Conservation (phyloP, 2,888 invertebrate species). For the Harpagoxenus sublaevis region DNA sequence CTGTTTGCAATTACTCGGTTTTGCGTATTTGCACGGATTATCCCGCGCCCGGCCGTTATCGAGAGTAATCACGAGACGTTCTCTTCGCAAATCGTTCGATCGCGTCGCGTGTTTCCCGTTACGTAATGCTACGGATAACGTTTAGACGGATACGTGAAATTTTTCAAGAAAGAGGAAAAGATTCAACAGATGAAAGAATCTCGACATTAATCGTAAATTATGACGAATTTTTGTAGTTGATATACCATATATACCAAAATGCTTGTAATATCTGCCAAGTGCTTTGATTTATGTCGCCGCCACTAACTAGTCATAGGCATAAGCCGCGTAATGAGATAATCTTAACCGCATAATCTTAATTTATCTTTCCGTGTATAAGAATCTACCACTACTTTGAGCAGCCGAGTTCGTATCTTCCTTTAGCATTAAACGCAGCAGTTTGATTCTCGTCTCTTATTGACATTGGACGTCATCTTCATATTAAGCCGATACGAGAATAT, state of each 20-base stretch:
- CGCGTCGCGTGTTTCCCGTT: slow-evolving; percentile 46
- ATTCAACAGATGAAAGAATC: neutral
- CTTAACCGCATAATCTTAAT: slow-evolving; percentile 2
- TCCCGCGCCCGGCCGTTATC: slow-evolving; percentile 71
- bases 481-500: neutral
- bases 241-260: neutral
- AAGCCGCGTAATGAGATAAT: slow-evolving; percentile 44
- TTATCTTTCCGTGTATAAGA: slow-evolving; percentile 15
- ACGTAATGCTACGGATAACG: slow-evolving; percentile 12
- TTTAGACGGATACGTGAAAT: slow-evolving; percentile 17
- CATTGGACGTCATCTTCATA: neutral
- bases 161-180: slow-evolving; percentile 8
- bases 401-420: neutral
- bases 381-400: neutral
- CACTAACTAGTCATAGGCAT: slow-evolving; percentile 13
- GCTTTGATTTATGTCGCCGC: slow-evolving; percentile 41
- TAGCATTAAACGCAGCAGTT: neutral
- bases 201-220: slow-evolving; percentile 29
- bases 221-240: neutral
- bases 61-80: slow-evolving; percentile 50
- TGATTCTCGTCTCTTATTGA: slow-evolving; percentile 1
- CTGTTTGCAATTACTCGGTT: slow-evolving; percentile 78
- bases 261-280: slow-evolving; percentile 29
- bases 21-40: slow-evolving; percentile 81
- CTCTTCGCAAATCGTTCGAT: slow-evolving; percentile 62